Conservation (phyloP, 2,888 invertebrate species). For the Dolichopus griseipennis region DNA sequence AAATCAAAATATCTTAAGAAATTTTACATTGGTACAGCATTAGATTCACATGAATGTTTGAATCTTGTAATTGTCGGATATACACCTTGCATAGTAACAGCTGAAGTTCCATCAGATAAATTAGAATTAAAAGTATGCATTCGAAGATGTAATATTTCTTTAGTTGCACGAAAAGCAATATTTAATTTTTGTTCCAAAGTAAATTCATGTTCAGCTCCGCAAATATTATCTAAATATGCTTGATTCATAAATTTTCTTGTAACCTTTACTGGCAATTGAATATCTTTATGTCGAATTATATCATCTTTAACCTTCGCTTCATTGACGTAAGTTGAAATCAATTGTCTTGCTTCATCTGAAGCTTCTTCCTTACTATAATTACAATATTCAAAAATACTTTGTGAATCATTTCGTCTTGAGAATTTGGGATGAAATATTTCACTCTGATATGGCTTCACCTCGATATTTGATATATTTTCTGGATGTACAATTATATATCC, state of each 20-base stretch:
- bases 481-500: slow-evolving; percentile 27
- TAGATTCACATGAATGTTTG: slow-evolving; percentile 17
- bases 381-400: slow-evolving; percentile 11
- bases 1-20: neutral
- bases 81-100: slow-evolving; percentile 1
- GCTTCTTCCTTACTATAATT: neutral
- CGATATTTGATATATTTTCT: slow-evolving; percentile 20
- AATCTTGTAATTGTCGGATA: slow-evolving; percentile 14
- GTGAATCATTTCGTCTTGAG: slow-evolving; percentile 16
- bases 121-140: neutral
- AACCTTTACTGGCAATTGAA: neutral
- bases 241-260: neutral
- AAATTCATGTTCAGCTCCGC: neutral
- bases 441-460: slow-evolving; percentile 29
- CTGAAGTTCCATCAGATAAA: neutral
- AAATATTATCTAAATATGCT: neutral
- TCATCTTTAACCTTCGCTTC: neutral
- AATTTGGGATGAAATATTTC: slow-evolving; percentile 27
- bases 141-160: slow-evolving; percentile 1
- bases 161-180: neutral
- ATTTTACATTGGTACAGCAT: slow-evolving; percentile 14
- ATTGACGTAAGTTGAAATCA: slow-evolving; percentile 18
- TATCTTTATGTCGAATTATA: neutral
- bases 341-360: slow-evolving; percentile 14
- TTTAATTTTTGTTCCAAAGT: neutral